A percentile compares a stretch with the other conserved stretches of the same genome.
Evolutionary conservation across 2,797 vertebrate genomes (phyloP).

Genomic region (Heteromormyrus szaboi): DNA sequence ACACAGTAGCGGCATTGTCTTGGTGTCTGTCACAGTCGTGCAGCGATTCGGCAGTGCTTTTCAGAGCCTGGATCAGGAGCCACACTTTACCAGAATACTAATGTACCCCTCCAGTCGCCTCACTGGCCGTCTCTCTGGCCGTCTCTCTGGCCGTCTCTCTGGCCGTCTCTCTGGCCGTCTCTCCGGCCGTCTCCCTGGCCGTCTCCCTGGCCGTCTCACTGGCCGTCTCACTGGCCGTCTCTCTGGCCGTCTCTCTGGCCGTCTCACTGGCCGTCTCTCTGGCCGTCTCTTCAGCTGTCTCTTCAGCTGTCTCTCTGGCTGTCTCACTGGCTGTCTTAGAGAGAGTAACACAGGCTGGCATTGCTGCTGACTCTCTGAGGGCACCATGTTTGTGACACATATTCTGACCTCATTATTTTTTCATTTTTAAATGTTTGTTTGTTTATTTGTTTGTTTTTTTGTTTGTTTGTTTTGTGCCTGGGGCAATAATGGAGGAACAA

Average conservation of each 20-base stretch:
- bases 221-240: no score
- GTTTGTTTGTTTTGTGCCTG: constrained; percentile 24
- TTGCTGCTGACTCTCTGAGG: constrained; percentile 19
- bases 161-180: no score
- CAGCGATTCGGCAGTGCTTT: constrained; percentile 23
- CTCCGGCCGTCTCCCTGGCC: accelerated
- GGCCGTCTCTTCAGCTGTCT: not conserved
- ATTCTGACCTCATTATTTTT: constrained; percentile 35
- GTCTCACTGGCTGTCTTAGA: not conserved
- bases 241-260: no score
- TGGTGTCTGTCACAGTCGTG: constrained; percentile 52
- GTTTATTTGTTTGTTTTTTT: not conserved
- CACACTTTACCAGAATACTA: constrained; percentile 41
- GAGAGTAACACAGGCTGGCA: not conserved
- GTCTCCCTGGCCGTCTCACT: no score
- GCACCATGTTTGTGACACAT: constrained; percentile 18
- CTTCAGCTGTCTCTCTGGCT: constrained; percentile 8
- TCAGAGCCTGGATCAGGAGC: constrained; percentile 17
- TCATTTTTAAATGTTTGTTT: not conserved
- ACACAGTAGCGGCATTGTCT: constrained; percentile 63
- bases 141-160: not conserved
- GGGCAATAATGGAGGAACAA: not conserved
- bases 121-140: not conserved
- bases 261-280: not conserved
- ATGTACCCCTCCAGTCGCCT: constrained; percentile 21